Evolutionary conservation across 2,888 invertebrate species (phyloP).

Genomic region (Caenorhabditis macrosperma): DNA sequence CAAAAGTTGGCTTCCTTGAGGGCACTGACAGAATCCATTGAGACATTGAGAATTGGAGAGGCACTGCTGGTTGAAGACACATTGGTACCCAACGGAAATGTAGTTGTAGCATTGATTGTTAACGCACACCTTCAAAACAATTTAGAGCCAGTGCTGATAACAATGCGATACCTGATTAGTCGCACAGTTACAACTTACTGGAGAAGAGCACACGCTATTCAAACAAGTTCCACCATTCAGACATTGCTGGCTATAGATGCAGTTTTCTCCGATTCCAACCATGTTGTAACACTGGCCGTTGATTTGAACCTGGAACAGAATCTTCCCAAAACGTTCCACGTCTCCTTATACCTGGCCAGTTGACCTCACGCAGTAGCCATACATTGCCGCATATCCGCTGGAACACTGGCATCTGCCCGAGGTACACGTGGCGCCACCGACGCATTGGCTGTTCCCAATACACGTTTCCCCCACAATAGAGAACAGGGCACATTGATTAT

Average conservation of each 20-base stretch:
- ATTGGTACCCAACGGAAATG: slow-evolving; percentile 58
- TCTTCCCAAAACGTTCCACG: neutral
- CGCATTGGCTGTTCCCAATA: slow-evolving; percentile 58
- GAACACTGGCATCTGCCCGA: slow-evolving; percentile 48
- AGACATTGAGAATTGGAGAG: slow-evolving; percentile 45
- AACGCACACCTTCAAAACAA: slow-evolving; percentile 12
- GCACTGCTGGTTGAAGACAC: slow-evolving; percentile 67
- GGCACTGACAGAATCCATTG: slow-evolving; percentile 54
- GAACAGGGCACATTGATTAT: slow-evolving; percentile 58
- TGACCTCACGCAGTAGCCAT: slow-evolving; percentile 58
- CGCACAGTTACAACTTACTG: slow-evolving; percentile 34
- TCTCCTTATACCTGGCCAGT: neutral
- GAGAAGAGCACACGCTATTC: slow-evolving; percentile 47
- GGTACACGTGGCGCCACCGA: slow-evolving; percentile 61
- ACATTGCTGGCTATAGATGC: slow-evolving; percentile 67
- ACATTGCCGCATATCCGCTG: slow-evolving; percentile 50
- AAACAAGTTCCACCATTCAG: slow-evolving; percentile 44
- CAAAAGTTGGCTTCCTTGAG: slow-evolving; percentile 25
- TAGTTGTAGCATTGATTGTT: slow-evolving; percentile 39
- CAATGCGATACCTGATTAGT: slow-evolving; percentile 26
- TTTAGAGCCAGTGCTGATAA: neutral
- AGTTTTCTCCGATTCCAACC: slow-evolving; percentile 58
- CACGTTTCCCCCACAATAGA: slow-evolving; percentile 61
- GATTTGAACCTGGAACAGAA: slow-evolving; percentile 17
- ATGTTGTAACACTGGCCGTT: slow-evolving; percentile 62